phyloP scores from a whole-genome alignment of 2,797 vertebrate genomes.

The Oryzias dopingdopingensis region DNA sequence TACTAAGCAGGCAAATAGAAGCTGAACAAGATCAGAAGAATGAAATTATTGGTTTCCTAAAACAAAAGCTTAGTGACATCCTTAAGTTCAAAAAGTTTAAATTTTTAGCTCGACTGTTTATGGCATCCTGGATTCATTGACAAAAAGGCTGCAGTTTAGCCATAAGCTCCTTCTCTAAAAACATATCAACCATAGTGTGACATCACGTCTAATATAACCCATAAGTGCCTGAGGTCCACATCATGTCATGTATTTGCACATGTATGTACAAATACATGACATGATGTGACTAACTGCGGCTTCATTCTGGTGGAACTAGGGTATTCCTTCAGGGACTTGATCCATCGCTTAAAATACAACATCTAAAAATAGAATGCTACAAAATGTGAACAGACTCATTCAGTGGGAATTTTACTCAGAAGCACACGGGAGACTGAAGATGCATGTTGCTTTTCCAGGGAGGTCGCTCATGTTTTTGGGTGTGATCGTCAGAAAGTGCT shows the following conservation, averaged over 20 bases:
- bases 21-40: too few relatives aligned
- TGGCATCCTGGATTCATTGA: too few relatives aligned
- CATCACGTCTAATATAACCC: background rate
- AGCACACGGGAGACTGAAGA: background rate
- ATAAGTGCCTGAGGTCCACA: too few relatives aligned
- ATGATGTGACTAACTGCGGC: constrained; percentile 20
- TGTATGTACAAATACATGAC: background rate
- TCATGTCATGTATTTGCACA: too few relatives aligned
- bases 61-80: too few relatives aligned
- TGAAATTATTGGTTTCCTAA: too few relatives aligned
- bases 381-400: constrained; percentile 18
- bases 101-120: too few relatives aligned
- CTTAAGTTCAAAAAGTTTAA: too few relatives aligned
- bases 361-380: constrained; percentile 36
- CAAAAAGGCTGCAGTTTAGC: background rate
- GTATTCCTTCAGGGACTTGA: constrained; percentile 46
- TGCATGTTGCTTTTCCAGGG: constrained; percentile 14
- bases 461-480: constrained; percentile 4
- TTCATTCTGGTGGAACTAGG: constrained; percentile 35
- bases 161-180: background rate
- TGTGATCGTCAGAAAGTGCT: background rate
- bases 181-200: background rate
- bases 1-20: too few relatives aligned
- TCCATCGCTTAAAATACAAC: constrained; percentile 43
- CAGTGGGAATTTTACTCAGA: constrained; percentile 3